Evolutionary conservation across 2,113 vertebrate genomes (phyloP).

Genomic region (Heterochromis multidens): DNA sequence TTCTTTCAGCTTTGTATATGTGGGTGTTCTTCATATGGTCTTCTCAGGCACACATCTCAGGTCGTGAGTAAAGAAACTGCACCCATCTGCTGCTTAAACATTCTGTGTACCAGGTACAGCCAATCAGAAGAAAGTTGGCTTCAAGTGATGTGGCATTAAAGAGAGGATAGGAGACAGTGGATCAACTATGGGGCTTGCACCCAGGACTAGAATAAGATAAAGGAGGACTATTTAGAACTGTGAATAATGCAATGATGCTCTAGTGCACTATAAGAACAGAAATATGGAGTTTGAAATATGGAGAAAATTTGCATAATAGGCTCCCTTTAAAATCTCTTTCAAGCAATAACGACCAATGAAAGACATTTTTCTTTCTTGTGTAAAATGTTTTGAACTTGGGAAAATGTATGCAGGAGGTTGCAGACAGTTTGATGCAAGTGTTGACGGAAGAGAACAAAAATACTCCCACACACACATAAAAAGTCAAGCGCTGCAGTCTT

Average conservation of each 20-base stretch:
- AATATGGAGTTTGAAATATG: too few species aligned
- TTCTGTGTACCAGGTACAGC: not conserved
- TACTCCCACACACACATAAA: not conserved
- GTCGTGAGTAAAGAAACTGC: not conserved
- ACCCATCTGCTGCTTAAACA: accelerated
- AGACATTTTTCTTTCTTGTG: not conserved
- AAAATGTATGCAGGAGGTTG: not conserved
- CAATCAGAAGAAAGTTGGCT: not conserved
- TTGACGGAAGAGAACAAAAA: not conserved
- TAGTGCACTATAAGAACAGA: not conserved
- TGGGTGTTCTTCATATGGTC: not conserved
- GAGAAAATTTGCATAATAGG: accelerated
- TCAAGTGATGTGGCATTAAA: not conserved
- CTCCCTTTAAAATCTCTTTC: not conserved
- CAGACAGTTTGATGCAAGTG: not conserved
- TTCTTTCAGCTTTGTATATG: not conserved
- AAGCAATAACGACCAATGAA: not conserved
- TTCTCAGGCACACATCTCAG: accelerated
- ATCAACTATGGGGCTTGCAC: too few species aligned
- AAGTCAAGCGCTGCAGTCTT: constrained; percentile 61
- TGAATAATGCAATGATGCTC: not conserved
- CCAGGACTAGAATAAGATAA: not conserved
- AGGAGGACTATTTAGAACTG: not conserved
- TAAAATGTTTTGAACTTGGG: not conserved
- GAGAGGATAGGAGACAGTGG: not conserved